A percentile compares a stretch with the other conserved stretches of the same genome.
Conservation (phyloP, 2,113 vertebrate species). For the Tragelaphus scriptus region DNA sequence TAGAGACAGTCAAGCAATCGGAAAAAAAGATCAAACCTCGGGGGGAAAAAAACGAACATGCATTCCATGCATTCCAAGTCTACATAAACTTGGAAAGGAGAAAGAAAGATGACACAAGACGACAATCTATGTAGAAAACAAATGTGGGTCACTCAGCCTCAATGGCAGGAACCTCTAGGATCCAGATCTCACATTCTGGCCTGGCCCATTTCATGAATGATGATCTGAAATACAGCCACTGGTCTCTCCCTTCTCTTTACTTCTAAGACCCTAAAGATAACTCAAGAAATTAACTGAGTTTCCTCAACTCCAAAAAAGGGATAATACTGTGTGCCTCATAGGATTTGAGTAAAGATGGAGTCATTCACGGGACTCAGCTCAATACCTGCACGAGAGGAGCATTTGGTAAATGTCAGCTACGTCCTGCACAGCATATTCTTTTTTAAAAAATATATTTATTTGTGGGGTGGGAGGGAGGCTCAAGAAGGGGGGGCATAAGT, state of each 20-base stretch:
- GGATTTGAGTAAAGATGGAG: not conserved
- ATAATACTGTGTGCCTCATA: not conserved
- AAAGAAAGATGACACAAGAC: not conserved
- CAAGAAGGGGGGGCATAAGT: not conserved
- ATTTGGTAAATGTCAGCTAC: not conserved
- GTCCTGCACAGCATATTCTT: not conserved
- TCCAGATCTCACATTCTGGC: not conserved
- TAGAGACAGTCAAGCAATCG: constrained; percentile 18
- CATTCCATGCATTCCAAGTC: not conserved
- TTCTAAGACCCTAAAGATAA: not conserved
- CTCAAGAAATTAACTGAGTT: not conserved
- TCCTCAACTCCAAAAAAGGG: not conserved
- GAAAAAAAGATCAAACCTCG: not conserved
- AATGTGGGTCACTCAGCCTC: not conserved
- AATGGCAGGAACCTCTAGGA: not conserved
- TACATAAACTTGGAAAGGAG: not conserved
- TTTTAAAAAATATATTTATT: not conserved
- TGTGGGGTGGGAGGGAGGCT: not conserved
- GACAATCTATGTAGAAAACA: not conserved
- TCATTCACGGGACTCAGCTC: not conserved
- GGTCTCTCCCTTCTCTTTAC: not conserved
- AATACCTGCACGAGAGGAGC: fast-evolving
- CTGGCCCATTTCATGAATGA: not conserved
- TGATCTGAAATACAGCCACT: not conserved
- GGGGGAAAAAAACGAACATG: not conserved